Evolutionary conservation across 2,113 vertebrate species (phyloP).

Genomic region (Pao palembangensis): DNA sequence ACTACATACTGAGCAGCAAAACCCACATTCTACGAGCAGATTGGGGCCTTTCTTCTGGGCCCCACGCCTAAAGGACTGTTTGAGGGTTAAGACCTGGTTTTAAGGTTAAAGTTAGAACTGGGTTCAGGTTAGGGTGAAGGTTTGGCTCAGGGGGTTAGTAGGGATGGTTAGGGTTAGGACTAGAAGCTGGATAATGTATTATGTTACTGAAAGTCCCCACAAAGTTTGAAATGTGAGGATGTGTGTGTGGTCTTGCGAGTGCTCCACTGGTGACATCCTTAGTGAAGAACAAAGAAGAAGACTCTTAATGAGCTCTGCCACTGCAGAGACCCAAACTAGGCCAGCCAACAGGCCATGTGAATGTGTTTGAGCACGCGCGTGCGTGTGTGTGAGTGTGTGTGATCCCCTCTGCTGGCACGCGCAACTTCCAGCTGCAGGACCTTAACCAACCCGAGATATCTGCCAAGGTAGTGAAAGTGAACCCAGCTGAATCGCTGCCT

Average conservation of each 20-base stretch:
- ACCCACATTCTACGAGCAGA: too few species aligned
- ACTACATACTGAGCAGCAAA: too few species aligned
- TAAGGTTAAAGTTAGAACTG: too few species aligned
- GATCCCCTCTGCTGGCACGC: constrained; percentile 17
- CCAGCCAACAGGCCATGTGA: constrained; percentile 40
- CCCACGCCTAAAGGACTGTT: too few species aligned
- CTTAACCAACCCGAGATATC: constrained; percentile 22
- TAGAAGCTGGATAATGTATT: too few species aligned
- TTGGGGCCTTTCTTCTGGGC: too few species aligned
- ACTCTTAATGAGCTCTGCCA: constrained; percentile 66
- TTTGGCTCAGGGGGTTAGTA: too few species aligned
- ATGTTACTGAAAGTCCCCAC: too few species aligned
- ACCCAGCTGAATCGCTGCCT: too few species aligned
- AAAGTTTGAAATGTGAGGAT: constrained; percentile 1
- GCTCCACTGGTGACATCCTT: constrained; percentile 50
- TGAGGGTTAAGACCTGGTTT: too few species aligned
- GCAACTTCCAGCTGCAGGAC: constrained; percentile 35
- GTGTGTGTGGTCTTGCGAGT: constrained; percentile 17
- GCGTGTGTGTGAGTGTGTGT: constrained; percentile 16
- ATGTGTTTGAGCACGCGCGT: constrained; percentile 18
- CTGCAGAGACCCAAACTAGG: constrained; percentile 66
- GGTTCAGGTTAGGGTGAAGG: too few species aligned
- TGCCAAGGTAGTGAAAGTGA: constrained; percentile 20
- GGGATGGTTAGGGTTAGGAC: too few species aligned
- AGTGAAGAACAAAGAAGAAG: constrained; percentile 63